Conservation (phyloP, 2,797 vertebrate genomes). For the Cossypha heuglini region DNA sequence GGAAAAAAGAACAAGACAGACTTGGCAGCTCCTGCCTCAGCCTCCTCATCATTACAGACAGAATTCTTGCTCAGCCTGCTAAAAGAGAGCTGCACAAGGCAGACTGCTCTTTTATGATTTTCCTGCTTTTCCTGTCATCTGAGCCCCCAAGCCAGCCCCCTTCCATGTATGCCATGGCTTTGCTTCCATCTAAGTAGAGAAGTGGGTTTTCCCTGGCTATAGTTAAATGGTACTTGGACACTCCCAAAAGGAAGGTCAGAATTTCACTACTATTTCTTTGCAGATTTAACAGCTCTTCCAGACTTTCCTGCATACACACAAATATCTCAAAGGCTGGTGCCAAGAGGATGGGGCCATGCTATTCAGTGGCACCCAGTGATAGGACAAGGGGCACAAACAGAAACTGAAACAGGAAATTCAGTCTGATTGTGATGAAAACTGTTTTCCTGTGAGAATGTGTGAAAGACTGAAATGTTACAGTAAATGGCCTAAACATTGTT, state of each 20-base stretch:
- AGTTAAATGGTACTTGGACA: not conserved
- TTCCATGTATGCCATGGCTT: not conserved
- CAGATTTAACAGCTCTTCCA: not conserved
- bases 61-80: constrained; percentile 18
- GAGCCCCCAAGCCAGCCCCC: not conserved
- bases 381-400: not conserved
- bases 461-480: not conserved
- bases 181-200: not conserved
- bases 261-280: not conserved
- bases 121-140: not conserved
- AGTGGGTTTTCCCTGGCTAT: not conserved
- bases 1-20: constrained; percentile 57
- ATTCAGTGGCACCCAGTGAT: not conserved
- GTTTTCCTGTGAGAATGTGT: not conserved
- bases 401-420: not conserved
- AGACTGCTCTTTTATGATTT: constrained; percentile 12
- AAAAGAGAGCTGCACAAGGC: not conserved
- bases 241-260: not conserved
- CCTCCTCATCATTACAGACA: constrained; percentile 44
- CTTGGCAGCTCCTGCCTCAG: constrained; percentile 50
- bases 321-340: not conserved
- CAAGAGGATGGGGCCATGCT: not conserved
- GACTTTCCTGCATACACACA: not conserved
- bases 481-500: not conserved
- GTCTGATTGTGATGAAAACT: not conserved